Conservation (phyloP, 2,797 vertebrate genomes). For the Nyctibius grandis region DNA sequence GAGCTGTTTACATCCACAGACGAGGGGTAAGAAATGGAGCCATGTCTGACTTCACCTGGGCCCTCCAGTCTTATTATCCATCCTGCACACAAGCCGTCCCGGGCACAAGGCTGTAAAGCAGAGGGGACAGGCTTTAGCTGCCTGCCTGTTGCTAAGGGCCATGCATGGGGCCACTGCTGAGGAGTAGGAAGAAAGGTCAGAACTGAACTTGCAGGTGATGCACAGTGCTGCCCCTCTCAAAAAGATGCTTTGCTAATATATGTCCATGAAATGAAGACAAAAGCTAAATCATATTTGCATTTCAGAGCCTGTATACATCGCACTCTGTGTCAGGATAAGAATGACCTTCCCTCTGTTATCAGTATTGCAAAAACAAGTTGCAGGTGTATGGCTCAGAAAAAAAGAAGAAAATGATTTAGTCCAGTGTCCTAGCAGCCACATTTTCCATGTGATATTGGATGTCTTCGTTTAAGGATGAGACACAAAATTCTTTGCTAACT, state of each 20-base stretch:
- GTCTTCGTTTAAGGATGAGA: neutral
- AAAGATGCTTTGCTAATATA: neutral
- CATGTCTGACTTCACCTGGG: neutral
- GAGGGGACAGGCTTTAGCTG: neutral
- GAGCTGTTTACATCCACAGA: rapidly evolving
- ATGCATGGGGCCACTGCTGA: neutral
- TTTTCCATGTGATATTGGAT: neutral
- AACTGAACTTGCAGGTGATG: neutral
- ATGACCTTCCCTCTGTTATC: neutral
- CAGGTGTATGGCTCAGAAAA: neutral
- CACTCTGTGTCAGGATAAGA: neutral
- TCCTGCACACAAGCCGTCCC: neutral
- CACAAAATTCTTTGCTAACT: neutral
- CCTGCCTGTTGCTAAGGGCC: neutral
- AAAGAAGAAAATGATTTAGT: neutral
- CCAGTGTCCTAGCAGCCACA: neutral
- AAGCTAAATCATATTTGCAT: neutral
- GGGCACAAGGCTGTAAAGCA: neutral
- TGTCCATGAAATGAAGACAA: neutral
- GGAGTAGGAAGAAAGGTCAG: neutral
- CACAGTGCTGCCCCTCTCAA: neutral
- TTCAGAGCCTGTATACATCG: neutral
- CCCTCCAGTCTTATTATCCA: neutral
- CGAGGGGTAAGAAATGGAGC: neutral
- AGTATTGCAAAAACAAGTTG: neutral